phyloP scores from a whole-genome alignment of 2,113 vertebrate genomes.

The Lichenostomus cassidix region DNA sequence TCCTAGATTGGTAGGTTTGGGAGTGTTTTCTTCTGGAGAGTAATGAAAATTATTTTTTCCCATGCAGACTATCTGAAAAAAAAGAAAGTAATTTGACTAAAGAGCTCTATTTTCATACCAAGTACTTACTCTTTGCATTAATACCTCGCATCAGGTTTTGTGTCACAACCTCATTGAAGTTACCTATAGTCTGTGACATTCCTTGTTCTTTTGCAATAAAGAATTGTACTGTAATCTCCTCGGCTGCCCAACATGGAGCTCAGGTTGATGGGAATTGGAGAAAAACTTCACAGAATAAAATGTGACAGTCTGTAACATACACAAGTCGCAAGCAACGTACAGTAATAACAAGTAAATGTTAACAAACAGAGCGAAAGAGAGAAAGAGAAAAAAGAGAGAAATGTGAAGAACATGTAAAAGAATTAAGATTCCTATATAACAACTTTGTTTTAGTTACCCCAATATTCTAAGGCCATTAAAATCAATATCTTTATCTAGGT shows the following conservation, averaged over 20 bases:
- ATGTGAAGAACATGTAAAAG: conserved; percentile 78
- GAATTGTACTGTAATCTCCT: conserved; percentile 68
- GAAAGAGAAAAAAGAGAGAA: conserved; percentile 74
- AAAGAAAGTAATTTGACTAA: conserved; percentile 53
- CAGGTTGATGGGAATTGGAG: conserved; percentile 71
- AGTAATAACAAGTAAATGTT: conserved; percentile 73
- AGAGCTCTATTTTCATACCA: conserved; percentile 38
- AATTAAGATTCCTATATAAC: conserved; percentile 62
- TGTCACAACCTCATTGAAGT: conserved; percentile 69
- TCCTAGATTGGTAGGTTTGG: conserved; percentile 35
- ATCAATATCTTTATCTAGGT: neutral
- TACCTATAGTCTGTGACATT: conserved; percentile 71
- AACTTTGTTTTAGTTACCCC: conserved; percentile 45
- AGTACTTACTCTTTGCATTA: conserved; percentile 80
- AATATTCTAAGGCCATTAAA: conserved; percentile 43
- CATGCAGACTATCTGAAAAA: conserved; percentile 62
- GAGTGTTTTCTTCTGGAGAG: conserved; percentile 55
- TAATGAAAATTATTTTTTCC: conserved; percentile 58
- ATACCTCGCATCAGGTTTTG: conserved; percentile 63
- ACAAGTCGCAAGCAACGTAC: conserved; percentile 70
- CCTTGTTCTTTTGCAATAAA: conserved; percentile 71
- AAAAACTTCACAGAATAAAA: conserved; percentile 75
- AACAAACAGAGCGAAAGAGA: conserved; percentile 75
- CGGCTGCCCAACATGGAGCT: conserved; percentile 69
- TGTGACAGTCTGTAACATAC: conserved; percentile 77